A percentile compares a stretch with the other conserved stretches of the same genome.
Evolutionary conservation across 1,140 invertebrate genomes (phyloP).

Genomic region (Magallana gigas): DNA sequence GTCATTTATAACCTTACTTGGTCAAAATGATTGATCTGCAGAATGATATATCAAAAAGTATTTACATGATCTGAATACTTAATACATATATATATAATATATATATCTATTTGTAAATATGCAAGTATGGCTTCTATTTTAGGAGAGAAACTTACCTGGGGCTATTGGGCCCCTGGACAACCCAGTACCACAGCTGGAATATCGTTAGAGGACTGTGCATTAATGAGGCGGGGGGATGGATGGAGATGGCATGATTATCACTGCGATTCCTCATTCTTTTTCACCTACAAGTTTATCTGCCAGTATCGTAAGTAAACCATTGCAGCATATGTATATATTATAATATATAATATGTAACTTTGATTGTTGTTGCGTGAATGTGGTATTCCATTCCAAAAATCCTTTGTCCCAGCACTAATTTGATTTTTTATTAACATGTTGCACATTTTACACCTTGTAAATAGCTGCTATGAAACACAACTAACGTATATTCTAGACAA

Average conservation of each 20-base stretch:
- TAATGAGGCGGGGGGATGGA: slow-evolving; percentile 61
- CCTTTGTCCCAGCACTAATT: neutral
- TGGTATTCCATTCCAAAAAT: neutral
- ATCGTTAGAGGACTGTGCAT: slow-evolving; percentile 68
- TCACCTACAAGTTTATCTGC: slow-evolving; percentile 69
- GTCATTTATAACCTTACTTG: no score
- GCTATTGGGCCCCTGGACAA: slow-evolving; percentile 65
- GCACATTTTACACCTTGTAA: slow-evolving; percentile 4
- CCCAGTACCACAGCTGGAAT: slow-evolving; percentile 62
- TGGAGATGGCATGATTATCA: slow-evolving; percentile 70
- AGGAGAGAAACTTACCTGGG: slow-evolving; percentile 60
- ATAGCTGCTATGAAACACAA: neutral
- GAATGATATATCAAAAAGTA: no score
- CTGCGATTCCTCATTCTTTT: slow-evolving; percentile 59
- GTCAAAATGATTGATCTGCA: no score
- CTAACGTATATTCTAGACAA: no score
- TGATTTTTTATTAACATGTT: neutral
- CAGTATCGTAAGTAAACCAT: slow-evolving; percentile 64
- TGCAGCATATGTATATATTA: neutral
- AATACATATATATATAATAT: no score
- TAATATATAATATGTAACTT: neutral
- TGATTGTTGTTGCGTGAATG: neutral
- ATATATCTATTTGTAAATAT: no score
- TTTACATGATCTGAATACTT: no score
- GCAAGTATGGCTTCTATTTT: no score